Base-by-base conservation (phyloP, 2,888 invertebrate genomes). In the Xylota sylvarum region DNA sequence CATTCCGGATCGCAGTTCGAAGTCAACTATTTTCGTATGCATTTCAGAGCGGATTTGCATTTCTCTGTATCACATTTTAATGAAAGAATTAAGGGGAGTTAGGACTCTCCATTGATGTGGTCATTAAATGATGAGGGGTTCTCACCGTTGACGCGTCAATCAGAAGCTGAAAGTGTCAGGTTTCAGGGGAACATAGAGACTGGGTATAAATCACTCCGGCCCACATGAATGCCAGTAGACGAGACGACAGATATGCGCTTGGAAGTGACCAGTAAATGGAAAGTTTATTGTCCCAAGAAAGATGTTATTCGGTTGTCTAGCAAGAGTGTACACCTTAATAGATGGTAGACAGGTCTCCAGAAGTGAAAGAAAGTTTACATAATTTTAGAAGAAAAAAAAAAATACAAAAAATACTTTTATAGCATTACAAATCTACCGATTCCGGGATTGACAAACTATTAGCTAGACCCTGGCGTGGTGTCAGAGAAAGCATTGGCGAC, bases 91-190 rank as follows among this genome's bases (percentile, higher is more conserved):
- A 32, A 43, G n/a, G 43, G 69, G 48, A 19, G 30, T 4, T 12
- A 17, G 35, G 14, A 23, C 7, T 7, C 46, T 46, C n/a, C 10
- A 46, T 48, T 48, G 32, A 48, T 48, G 30, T 14, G 17, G 32
- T 14, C 14, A 30, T 64, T 46, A 37, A 37, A 7, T 27, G 40
- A 43, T 27, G 60, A 65, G 48, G 32, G 65, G 65, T 35, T 17
- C 14, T 50, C 30, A 6, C 48, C 5, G 10, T 23, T 6, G 27
- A 2, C n/a, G 10, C 35, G 19, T 32, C 73, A 9, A 40, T 19
- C 64, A 74, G 73, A 52, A 64, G 73, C 62, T 52, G 3, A 17
- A 62, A 14, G 73, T 73, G 40, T 74, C 52, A 4, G 19, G 12
- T 64, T 46, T 30, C 46, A 17, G 9, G 12, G 43, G 30, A 46